Conservation (phyloP, 2,888 invertebrate species). For the Neelides folsomi region DNA sequence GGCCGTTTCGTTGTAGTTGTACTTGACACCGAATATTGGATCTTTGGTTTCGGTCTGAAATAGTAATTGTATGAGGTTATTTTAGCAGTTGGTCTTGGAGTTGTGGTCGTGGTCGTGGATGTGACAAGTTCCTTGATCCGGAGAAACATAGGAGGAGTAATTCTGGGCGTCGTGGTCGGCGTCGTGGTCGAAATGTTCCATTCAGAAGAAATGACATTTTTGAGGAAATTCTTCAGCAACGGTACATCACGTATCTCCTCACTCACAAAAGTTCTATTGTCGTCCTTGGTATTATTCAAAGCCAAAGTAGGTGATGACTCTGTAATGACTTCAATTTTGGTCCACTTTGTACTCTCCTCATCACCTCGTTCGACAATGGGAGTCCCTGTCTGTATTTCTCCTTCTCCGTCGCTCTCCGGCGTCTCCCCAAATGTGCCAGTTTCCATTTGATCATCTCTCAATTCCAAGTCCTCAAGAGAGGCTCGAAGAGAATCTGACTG, state of each 20-base stretch:
- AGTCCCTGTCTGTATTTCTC: neutral
- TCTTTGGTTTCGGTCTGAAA: neutral
- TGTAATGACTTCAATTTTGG: slow-evolving; percentile 33
- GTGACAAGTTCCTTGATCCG: slow-evolving; percentile 3
- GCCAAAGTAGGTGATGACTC: slow-evolving; percentile 23
- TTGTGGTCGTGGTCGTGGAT: slow-evolving; percentile 1
- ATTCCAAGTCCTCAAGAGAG: too few species aligned
- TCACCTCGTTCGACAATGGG: neutral
- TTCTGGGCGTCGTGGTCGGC: slow-evolving; percentile 9
- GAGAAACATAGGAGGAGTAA: neutral
- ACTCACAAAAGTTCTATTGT: slow-evolving; percentile 15
- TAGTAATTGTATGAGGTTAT: slow-evolving; percentile 2
- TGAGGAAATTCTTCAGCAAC: slow-evolving; percentile 32
- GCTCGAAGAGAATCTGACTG: too few species aligned
- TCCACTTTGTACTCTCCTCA: slow-evolving; percentile 26
- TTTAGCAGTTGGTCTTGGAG: neutral
- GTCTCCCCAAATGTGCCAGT: neutral
- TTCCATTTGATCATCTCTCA: neutral
- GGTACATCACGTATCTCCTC: slow-evolving; percentile 28
- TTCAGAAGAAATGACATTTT: slow-evolving; percentile 32
- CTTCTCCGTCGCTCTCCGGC: neutral
- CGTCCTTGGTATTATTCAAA: slow-evolving; percentile 11
- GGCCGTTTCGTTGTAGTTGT: neutral
- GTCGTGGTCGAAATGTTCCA: slow-evolving; percentile 18
- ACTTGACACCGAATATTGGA: neutral